phyloP scores from a whole-genome alignment of 2,888 invertebrate species.

The Meiosimyza platycephala region DNA sequence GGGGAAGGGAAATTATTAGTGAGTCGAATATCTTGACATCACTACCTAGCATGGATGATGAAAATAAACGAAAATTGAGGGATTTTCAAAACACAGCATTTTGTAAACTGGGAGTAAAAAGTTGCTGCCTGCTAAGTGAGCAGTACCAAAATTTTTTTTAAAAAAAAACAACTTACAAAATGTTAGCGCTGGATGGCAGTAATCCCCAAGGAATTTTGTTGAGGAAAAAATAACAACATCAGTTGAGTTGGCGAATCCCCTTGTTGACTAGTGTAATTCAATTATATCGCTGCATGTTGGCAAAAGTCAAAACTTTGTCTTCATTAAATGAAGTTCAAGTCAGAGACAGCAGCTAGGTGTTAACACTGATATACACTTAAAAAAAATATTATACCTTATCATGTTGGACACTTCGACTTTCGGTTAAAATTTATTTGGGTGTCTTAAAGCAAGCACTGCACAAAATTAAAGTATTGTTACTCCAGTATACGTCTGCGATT shows the following conservation, averaged over 20 bases:
- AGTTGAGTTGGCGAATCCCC: not conserved
- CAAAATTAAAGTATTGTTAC: too few relatives aligned
- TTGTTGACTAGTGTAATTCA: conserved; percentile 18
- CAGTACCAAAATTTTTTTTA: not conserved
- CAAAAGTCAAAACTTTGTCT: conserved; percentile 27
- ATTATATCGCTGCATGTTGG: conserved; percentile 30
- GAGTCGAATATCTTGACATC: conserved; percentile 21
- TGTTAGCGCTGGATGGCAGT: not conserved
- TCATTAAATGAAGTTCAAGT: not conserved
- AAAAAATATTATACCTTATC: too few relatives aligned
- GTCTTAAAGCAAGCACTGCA: too few relatives aligned
- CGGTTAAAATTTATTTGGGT: too few relatives aligned
- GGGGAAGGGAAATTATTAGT: conserved; percentile 9
- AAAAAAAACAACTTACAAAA: conserved; percentile 7
- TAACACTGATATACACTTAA: too few relatives aligned
- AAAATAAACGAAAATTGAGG: not conserved
- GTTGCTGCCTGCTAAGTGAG: conserved; percentile 1
- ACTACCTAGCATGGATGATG: not conserved
- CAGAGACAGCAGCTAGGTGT: not conserved
- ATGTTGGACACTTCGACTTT: too few relatives aligned
- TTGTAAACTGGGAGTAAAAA: not conserved
- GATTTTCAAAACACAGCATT: not conserved
- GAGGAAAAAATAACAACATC: not conserved
- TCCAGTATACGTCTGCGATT: too few relatives aligned
- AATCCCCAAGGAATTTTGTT: not conserved